Conservation (phyloP, 2,797 vertebrate genomes). For the Liasis olivaceus region DNA sequence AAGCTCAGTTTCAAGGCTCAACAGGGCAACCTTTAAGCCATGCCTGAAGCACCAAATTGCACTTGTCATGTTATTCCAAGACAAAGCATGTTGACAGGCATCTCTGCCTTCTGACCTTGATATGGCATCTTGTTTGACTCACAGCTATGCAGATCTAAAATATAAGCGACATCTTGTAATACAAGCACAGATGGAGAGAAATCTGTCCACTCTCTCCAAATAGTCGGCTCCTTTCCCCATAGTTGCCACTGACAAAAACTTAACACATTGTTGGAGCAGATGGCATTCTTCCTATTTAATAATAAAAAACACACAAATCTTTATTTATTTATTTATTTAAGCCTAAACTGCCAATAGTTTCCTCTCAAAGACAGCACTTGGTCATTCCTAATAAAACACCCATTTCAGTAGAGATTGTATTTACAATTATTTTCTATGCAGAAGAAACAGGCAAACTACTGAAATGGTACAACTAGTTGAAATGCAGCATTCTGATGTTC, state of each 20-base stretch:
- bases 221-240: slow-evolving; percentile 71
- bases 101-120: slow-evolving; percentile 77
- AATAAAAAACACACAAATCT: slow-evolving; percentile 13
- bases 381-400: slow-evolving; percentile 53
- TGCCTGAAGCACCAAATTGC: slow-evolving; percentile 65
- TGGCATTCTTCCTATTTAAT: slow-evolving; percentile 70
- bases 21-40: slow-evolving; percentile 62
- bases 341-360: slow-evolving; percentile 58
- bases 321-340: slow-evolving; percentile 10
- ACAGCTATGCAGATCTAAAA: slow-evolving; percentile 75
- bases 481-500: slow-evolving; percentile 29
- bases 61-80: slow-evolving; percentile 71
- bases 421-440: slow-evolving; percentile 37
- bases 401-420: slow-evolving; percentile 40
- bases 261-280: slow-evolving; percentile 78
- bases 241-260: slow-evolving; percentile 76
- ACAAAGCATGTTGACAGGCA: slow-evolving; percentile 73
- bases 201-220: slow-evolving; percentile 79
- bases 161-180: slow-evolving; percentile 76
- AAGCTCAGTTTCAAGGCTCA: slow-evolving; percentile 61
- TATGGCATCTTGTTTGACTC: slow-evolving; percentile 71
- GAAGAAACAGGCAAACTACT: slow-evolving; percentile 32
- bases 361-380: slow-evolving; percentile 54
- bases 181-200: slow-evolving; percentile 84
- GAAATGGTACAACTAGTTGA: slow-evolving; percentile 26